Conservation (phyloP, 2,888 invertebrate species). For the Lepidochitona cinerea region DNA sequence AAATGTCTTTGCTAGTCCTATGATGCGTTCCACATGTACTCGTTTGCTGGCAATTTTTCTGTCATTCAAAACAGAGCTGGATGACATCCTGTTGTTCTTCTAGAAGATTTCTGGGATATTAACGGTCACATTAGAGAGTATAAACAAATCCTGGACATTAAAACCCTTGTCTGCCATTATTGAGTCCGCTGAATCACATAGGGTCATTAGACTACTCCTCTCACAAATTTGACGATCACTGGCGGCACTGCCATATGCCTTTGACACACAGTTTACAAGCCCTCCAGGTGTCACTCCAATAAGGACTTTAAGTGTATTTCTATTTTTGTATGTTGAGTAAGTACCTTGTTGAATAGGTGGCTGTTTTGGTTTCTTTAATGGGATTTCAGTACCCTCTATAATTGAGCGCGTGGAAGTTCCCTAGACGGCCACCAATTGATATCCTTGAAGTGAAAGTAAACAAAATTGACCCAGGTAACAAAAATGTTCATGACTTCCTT, state of each 20-base stretch:
- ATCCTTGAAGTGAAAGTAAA: background rate
- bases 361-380: background rate
- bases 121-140: slow-evolving; percentile 19
- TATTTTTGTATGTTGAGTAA: slow-evolving; percentile 13
- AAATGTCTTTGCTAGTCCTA: slow-evolving; percentile 13
- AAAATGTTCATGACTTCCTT: background rate
- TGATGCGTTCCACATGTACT: slow-evolving; percentile 30
- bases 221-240: slow-evolving; percentile 42
- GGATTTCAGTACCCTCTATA: background rate
- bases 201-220: slow-evolving; percentile 13
- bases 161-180: slow-evolving; percentile 38
- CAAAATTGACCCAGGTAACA: background rate
- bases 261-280: slow-evolving; percentile 21
- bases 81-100: slow-evolving; percentile 27
- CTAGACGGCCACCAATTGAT: background rate
- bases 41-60: slow-evolving; percentile 35
- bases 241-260: slow-evolving; percentile 32
- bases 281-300: slow-evolving; percentile 35
- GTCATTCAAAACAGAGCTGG: slow-evolving; percentile 27
- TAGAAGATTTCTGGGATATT: slow-evolving; percentile 37
- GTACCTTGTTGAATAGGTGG: background rate
- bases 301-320: slow-evolving; percentile 29
- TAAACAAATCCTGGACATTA: slow-evolving; percentile 38
- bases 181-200: slow-evolving; percentile 29
- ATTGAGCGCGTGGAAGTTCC: background rate